A percentile compares a stretch with the other conserved stretches of the same genome.
Evolutionary conservation across 2,797 vertebrate species (phyloP).

Genomic region (Parotocinclus haroldoi): DNA sequence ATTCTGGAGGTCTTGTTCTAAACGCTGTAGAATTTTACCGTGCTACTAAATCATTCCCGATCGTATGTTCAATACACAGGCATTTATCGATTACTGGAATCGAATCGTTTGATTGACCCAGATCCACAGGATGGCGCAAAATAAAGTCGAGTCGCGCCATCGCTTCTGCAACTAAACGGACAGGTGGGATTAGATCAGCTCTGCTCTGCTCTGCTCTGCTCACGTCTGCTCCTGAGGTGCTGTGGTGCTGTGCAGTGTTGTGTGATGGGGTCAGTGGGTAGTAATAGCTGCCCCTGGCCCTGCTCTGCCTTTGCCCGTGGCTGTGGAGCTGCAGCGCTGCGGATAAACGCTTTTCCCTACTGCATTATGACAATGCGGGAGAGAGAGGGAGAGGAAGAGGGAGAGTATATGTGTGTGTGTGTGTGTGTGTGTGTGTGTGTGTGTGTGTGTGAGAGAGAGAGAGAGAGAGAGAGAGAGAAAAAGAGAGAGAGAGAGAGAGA

Average conservation of each 20-base stretch:
- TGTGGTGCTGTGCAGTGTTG: background rate
- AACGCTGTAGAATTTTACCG: no score
- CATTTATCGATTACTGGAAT: background rate
- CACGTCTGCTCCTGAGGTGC: background rate
- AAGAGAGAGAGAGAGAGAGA: slow-evolving; percentile 52
- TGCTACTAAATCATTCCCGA: background rate
- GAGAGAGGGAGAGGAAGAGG: slow-evolving; percentile 51
- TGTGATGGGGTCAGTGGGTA: slow-evolving; percentile 25
- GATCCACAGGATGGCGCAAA: slow-evolving; percentile 28
- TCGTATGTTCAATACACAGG: background rate
- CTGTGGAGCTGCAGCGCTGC: slow-evolving; percentile 64
- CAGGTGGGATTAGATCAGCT: background rate
- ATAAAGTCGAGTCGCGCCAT: slow-evolving; percentile 14
- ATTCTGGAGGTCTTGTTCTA: no score
- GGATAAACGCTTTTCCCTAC: slow-evolving; percentile 50
- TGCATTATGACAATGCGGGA: slow-evolving; percentile 65
- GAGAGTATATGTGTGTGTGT: slow-evolving; percentile 52
- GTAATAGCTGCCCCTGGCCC: slow-evolving; percentile 40
- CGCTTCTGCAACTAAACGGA: background rate
- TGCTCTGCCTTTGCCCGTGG: slow-evolving; percentile 49
- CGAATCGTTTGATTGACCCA: background rate
- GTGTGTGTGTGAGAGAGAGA: slow-evolving; percentile 47
- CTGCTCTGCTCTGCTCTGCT: background rate
- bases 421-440: no score
- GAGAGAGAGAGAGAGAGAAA: slow-evolving; percentile 52